Evolutionary conservation across 2,888 invertebrate species (phyloP), one percentile per base, ranked within the genome.

Genomic region (Teleiodes luculella): DNA sequence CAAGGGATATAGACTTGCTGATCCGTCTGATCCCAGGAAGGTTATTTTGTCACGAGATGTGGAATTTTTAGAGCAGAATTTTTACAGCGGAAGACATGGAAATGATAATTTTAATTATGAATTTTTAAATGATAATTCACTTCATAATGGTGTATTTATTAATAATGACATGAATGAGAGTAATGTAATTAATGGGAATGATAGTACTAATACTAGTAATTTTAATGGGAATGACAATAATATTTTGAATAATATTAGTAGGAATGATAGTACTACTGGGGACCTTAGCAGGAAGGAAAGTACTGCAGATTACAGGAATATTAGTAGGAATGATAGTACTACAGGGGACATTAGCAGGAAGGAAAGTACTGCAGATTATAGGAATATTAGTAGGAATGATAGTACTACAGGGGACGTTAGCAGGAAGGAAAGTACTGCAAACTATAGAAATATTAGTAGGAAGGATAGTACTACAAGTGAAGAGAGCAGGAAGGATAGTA

Each of bases 1-100:
- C n/a, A n/a, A 56, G 45, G 54, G 56, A 2, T 58, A 58, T 50
- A 54, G 56, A 41, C 48, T 58, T 13, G 14, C 14, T 39, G 39
- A 39, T 20, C 39, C 39, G 7, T 39, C 14, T 10, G 7, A 14
- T 39, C 39, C 39, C 3, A 16, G 11, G 10, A n/a, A 14, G 7
- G 10, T 39, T 18, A 3, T 39, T 18, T 18, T 14, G 13, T 39
- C 18, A 8, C 13, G 39, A 8, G 14, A 39, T 39, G 39, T 39
- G 2, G 13, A 36, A 36, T n/a, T 36, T n/a, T n/a, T 36, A 13
- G 39, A 39, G 18, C 18, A 18, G 8, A 39, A 5, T 39, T 39
- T 18, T 18, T 18, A 39, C 4, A 18, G 18, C 3, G 8, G n/a
- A 4, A 13, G 36, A 13, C n/a, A n/a, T 14, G 8, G 18, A 2